phyloP scores from a whole-genome alignment of 2,888 invertebrate species.

The Drosophila trichaetosa region DNA sequence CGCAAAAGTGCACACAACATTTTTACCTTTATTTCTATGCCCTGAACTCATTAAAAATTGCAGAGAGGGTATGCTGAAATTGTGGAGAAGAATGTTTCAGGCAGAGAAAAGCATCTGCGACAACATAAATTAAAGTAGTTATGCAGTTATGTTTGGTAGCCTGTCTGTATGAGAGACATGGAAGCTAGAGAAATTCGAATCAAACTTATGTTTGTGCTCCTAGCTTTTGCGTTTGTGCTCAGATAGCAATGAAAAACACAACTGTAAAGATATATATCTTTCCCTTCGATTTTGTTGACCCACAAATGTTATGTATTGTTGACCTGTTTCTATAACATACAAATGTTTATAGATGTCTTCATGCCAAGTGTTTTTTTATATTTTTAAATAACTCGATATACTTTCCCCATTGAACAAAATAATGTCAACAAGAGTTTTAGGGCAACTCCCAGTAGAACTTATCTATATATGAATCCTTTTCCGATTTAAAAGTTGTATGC shows the following conservation, averaged over 20 bases:
- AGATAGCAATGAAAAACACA: too few species aligned
- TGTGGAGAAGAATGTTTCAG: not conserved
- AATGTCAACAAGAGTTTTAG: too few species aligned
- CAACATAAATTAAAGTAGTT: not conserved
- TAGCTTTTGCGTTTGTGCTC: too few species aligned
- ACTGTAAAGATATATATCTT: too few species aligned
- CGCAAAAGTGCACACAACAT: constrained; percentile 54
- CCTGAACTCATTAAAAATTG: not conserved
- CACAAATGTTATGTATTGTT: too few species aligned
- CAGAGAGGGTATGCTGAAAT: not conserved
- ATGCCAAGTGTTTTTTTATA: too few species aligned
- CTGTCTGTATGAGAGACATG: not conserved
- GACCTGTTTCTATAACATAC: too few species aligned
- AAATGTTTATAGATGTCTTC: too few species aligned
- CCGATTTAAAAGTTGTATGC: not conserved
- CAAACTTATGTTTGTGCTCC: not conserved
- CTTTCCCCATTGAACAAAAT: too few species aligned
- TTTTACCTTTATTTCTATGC: constrained; percentile 50
- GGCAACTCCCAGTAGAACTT: too few species aligned
- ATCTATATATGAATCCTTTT: not conserved
- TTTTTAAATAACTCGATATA: too few species aligned
- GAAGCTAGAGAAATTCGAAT: not conserved
- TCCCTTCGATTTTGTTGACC: too few species aligned
- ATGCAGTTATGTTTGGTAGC: not conserved
- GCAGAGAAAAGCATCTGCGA: not conserved